Base-by-base conservation (phyloP, 1,140 invertebrate species). In the Drosophila aff. region DNA sequence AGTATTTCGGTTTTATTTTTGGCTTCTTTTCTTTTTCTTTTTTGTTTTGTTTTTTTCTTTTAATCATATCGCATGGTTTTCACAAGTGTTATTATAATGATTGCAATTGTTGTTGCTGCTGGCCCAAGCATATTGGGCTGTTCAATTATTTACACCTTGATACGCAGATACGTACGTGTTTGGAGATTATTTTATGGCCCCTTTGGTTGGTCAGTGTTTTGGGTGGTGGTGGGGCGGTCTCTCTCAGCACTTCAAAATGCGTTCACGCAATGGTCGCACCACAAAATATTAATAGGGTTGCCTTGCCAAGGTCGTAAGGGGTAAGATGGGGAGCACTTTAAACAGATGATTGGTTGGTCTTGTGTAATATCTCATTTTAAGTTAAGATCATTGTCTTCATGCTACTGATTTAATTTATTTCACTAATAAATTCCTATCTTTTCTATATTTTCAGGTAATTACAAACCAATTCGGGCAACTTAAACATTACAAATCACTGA, bases 31-130 rank as follows among this genome's bases (percentile, higher is more conserved):
- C 57, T 79, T 40, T 67, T 72, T 52, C 38, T 31, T 57, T 62
- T 69, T 73, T 60, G 67, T 40, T 67, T 76, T n/a, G n/a, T 52
- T 43, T 31, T 64, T 62, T 73, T 73, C 52, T 71, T 74, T 57
- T 75, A 79, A 79, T 79, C 75, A 78, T 78, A 78, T 78, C 75
- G 75, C 55, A 23, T 18, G 74, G 49, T 61, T 57, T 77, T 77
- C 73, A 77, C 63, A 77, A 77, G 75, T 77, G 75, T 77, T 77
- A 77, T 77, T 77, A 78, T 78, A 77, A 77, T 77, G 75, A 77
- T 77, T 77, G 74, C 64, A 60, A 44, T 47, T 43, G 58, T 31
- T 44, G 40, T 49, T 72, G 50, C 47, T 72, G 41, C 57, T 23
- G 28, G 23, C 26, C 26, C 40, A 8, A 60, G 71, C 61, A 74